Percentiles rank a stretch among this genome's conserved stretches.
These are phyloP conservation scores for Sialis lutaria DNA, from an alignment of 2,888 invertebrate genomes.

Conservation along the genomic window DNA sequence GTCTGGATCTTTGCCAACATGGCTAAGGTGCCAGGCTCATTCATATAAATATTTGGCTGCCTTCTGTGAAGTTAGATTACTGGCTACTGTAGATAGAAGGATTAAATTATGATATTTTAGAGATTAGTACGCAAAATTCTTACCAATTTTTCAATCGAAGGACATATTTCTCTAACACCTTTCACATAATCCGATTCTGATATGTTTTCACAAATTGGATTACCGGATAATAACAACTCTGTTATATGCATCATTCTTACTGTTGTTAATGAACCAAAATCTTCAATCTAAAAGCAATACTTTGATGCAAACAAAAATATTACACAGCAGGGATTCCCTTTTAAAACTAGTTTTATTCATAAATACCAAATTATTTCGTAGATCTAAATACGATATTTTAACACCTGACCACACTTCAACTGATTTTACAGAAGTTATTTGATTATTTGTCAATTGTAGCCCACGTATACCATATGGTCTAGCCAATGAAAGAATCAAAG, in stretches of 20 bases:
- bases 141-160: conserved; percentile 31
- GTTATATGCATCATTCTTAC: conserved; percentile 16
- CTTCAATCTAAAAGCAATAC: conserved; percentile 16
- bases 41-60: not conserved
- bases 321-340: not conserved
- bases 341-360: not conserved
- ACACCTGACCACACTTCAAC: conserved; percentile 16
- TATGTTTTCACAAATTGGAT: conserved; percentile 50
- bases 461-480: conserved; percentile 15
- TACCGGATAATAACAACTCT: conserved; percentile 42
- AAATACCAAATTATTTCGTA: conserved; percentile 18
- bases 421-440: conserved; percentile 18
- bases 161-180: conserved; percentile 32
- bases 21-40: too few relatives aligned
- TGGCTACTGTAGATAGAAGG: not conserved
- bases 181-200: conserved; percentile 40
- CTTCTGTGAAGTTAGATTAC: too few relatives aligned
- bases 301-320: not conserved
- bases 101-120: not conserved
- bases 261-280: conserved; percentile 12
- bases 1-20: not conserved
- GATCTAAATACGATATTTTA: conserved; percentile 12
- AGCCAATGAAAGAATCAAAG: conserved; percentile 24
- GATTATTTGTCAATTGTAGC: conserved; percentile 19
- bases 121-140: conserved; percentile 15